Conservation (phyloP, 1,140 invertebrate genomes). For the Diachasmimorpha longicaudata region DNA sequence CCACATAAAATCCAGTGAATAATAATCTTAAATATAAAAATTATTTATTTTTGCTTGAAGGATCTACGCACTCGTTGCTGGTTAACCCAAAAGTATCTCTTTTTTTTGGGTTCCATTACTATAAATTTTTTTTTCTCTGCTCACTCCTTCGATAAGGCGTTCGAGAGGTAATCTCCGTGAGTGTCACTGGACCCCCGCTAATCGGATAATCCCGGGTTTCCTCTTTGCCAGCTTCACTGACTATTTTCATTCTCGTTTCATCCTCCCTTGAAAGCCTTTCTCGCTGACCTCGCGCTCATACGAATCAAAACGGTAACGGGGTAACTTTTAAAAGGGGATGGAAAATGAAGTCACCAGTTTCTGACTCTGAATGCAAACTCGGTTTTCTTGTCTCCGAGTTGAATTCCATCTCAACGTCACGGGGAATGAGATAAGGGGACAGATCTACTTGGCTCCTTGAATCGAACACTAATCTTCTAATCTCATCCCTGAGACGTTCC, state of each 20-base stretch:
- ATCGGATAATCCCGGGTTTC: conserved; percentile 24
- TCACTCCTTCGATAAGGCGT: neutral
- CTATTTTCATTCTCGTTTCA: conserved; percentile 20
- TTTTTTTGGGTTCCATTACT: neutral
- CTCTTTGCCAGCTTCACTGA: neutral
- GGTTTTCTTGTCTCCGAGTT: neutral
- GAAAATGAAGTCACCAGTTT: conserved; percentile 17
- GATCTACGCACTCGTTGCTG: neutral
- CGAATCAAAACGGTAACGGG: conserved; percentile 2
- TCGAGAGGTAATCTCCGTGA: conserved; percentile 14
- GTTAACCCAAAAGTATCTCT: neutral
- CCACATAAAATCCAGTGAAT: too few relatives aligned
- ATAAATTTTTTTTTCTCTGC: neutral
- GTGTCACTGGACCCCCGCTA: conserved; percentile 17
- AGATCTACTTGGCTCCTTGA: neutral
- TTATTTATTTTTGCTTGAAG: too few relatives aligned
- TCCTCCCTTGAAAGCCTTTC: neutral
- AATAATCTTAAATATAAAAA: too few relatives aligned
- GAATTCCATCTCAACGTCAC: neutral
- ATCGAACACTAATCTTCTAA: conserved; percentile 2
- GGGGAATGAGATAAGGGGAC: neutral
- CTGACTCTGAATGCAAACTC: neutral
- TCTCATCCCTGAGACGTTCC: neutral
- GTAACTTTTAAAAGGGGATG: conserved; percentile 15
- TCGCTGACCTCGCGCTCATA: neutral